phyloP scores from a whole-genome alignment of 2,888 invertebrate species.

The Xestia ashworthii region DNA sequence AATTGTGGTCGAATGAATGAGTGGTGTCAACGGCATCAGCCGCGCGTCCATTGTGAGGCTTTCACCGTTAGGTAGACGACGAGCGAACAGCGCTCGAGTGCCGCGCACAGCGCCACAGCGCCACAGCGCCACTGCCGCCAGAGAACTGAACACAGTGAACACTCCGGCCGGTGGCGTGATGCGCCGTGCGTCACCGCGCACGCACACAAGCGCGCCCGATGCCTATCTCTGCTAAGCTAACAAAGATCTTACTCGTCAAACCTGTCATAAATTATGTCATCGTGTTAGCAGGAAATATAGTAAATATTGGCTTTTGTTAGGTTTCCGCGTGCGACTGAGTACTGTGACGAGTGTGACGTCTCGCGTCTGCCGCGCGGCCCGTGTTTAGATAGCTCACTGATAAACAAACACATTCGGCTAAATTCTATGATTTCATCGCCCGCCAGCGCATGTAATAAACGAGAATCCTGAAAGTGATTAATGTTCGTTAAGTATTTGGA shows the following conservation, averaged over 20 bases:
- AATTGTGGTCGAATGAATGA: conserved; percentile 54
- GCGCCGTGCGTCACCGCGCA: conserved; percentile 60
- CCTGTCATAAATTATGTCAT: conserved; percentile 65
- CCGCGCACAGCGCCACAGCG: conserved; percentile 2
- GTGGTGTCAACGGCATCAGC: conserved; percentile 41
- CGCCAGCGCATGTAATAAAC: conserved; percentile 11
- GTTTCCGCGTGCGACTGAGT: conserved; percentile 51
- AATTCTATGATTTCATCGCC: conserved; percentile 41
- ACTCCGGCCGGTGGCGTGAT: conserved; percentile 59
- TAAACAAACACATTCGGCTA: conserved; percentile 47
- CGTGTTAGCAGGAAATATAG: conserved; percentile 52
- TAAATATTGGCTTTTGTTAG: conserved; percentile 59
- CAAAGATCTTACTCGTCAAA: conserved; percentile 56
- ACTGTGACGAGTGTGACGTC: conserved; percentile 24
- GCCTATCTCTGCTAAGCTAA: conserved; percentile 48
- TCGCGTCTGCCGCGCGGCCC: conserved; percentile 2
- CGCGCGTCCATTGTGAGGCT: conserved; percentile 33
- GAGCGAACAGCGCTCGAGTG: neutral
- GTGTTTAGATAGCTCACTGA: conserved; percentile 38
- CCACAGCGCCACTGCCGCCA: neutral
- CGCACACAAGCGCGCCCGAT: conserved; percentile 20
- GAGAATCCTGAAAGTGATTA: conserved; percentile 3
- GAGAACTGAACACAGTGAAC: too few species aligned
- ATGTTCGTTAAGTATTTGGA: conserved; percentile 8
- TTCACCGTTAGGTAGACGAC: conserved; percentile 38